Conservation (phyloP, 2,113 vertebrate species). For the Leucopsar rothschildi region DNA sequence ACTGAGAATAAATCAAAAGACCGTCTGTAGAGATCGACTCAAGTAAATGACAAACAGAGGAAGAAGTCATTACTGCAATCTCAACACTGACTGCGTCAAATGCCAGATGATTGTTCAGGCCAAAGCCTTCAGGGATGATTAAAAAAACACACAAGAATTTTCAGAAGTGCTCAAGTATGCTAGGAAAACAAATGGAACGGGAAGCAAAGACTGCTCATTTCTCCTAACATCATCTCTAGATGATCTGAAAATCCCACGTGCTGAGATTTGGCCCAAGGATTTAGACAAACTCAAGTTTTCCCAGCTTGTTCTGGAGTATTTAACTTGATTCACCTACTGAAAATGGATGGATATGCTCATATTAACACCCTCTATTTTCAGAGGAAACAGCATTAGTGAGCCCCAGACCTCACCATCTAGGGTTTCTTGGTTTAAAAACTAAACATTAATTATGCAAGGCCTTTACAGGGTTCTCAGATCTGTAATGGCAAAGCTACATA, state of each 20-base stretch:
- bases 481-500: not conserved
- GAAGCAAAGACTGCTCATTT: not conserved
- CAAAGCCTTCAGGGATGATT: conserved; percentile 36
- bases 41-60: not conserved
- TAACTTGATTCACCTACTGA: not conserved
- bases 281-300: not conserved
- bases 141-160: conserved; percentile 31
- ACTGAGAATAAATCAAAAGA: not conserved
- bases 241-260: not conserved
- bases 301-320: not conserved
- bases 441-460: not conserved
- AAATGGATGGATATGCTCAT: not conserved
- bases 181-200: conserved; percentile 8
- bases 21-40: not conserved
- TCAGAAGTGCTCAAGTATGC: not conserved
- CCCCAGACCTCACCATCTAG: not conserved
- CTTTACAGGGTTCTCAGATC: not conserved
- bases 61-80: not conserved
- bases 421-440: not conserved
- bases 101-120: conserved; percentile 4
- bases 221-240: not conserved
- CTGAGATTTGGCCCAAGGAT: not conserved
- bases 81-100: not conserved
- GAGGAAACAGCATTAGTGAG: not conserved
- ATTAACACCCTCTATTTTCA: not conserved